These are phyloP conservation scores for Mus minutoides DNA, from an alignment of 2,797 vertebrate genomes.

Conservation along the genomic window DNA sequence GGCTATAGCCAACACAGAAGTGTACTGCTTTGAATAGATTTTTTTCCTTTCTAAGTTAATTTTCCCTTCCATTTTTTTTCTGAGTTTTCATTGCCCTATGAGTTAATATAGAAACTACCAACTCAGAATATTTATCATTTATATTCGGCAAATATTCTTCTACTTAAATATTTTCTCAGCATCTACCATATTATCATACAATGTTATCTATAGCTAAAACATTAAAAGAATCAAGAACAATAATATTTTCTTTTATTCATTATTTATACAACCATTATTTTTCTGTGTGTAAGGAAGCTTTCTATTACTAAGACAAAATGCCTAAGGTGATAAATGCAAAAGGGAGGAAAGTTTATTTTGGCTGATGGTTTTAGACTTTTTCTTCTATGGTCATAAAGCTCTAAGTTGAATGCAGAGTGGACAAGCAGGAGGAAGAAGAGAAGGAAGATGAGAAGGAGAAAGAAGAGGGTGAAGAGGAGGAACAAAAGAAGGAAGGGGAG, in stretches of 20 bases:
- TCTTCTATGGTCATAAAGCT: neutral
- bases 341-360: neutral
- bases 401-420: accelerated
- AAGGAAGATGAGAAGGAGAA: neutral
- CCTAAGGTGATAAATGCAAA: neutral
- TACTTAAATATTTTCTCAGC: neutral
- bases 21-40: accelerated
- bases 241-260: neutral
- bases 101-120: neutral
- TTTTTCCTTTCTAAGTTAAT: neutral
- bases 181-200: neutral
- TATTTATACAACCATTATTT: neutral
- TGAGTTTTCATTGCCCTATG: neutral
- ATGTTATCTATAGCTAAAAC: neutral
- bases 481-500: neutral
- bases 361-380: neutral
- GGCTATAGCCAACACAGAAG: neutral
- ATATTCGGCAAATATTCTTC: neutral
- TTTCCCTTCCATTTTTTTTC: neutral
- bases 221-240: neutral
- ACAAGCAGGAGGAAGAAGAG: no score
- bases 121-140: neutral
- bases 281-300: neutral
- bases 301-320: neutral
- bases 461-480: no score